phyloP scores from a whole-genome alignment of 2,888 invertebrate genomes.

The Zaprionus bogoriensis region DNA sequence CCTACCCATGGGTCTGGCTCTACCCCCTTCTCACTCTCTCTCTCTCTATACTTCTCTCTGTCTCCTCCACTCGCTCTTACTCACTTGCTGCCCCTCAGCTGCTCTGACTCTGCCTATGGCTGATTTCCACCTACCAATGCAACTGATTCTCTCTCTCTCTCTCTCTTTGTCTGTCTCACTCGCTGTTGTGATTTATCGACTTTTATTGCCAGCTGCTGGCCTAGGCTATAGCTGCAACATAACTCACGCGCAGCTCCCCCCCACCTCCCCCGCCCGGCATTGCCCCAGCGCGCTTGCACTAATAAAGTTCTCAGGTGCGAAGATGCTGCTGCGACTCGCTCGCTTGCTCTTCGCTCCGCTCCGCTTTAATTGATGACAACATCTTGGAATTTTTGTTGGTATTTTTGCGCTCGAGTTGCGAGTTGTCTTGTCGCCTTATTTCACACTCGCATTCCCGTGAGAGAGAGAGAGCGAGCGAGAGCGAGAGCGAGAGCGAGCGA shows the following conservation, averaged over 20 bases:
- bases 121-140: conserved; percentile 53
- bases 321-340: conserved; percentile 54
- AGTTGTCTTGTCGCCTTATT: conserved; percentile 60
- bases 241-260: conserved; percentile 43
- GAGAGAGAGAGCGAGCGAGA: neutral
- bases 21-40: too few species aligned
- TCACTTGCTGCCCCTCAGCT: conserved; percentile 11
- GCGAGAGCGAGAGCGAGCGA: neutral
- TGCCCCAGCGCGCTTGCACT: conserved; percentile 47
- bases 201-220: conserved; percentile 45
- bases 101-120: conserved; percentile 27
- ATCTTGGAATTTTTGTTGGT: conserved; percentile 81
- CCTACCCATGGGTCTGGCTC: conserved; percentile 30
- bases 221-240: conserved; percentile 63
- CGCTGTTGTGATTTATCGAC: conserved; percentile 59
- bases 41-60: neutral
- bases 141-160: conserved; percentile 1
- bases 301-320: conserved; percentile 83
- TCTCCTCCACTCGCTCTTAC: neutral
- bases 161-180: neutral
- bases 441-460: conserved; percentile 49
- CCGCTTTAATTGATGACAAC: conserved; percentile 83
- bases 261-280: neutral
- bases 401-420: conserved; percentile 71
- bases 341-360: conserved; percentile 9